Conservation (phyloP, 2,797 vertebrate species). For the Pachyuromys duprasi region DNA sequence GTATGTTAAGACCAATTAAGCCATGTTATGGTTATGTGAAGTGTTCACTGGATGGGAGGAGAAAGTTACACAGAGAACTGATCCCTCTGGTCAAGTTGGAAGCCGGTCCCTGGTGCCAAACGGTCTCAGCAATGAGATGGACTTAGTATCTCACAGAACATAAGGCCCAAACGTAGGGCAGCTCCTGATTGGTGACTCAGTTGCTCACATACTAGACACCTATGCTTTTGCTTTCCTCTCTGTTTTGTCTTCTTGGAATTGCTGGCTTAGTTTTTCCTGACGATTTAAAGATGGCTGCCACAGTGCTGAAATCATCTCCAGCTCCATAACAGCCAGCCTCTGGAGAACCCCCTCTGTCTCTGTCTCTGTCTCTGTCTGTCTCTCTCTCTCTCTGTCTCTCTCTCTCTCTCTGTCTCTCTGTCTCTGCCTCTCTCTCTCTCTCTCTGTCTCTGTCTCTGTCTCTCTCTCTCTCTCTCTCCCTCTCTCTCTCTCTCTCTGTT, state of each 20-base stretch:
- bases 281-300: neutral
- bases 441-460: neutral
- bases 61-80: neutral
- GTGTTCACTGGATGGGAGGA: neutral
- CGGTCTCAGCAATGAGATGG: neutral
- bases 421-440: neutral
- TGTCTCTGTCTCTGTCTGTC: neutral
- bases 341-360: neutral
- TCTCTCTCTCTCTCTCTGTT: neutral
- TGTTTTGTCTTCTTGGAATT: neutral
- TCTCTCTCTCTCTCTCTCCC: too few relatives aligned
- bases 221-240: neutral
- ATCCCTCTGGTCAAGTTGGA: neutral
- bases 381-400: neutral
- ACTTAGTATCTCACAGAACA: neutral
- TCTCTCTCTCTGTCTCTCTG: neutral
- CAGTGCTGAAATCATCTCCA: neutral
- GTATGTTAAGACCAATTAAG: slow-evolving; percentile 7
- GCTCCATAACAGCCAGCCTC: neutral
- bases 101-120: neutral
- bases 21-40: slow-evolving; percentile 11
- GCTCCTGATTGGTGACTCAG: neutral
- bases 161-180: neutral
- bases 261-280: neutral
- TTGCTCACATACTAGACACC: neutral